Evolutionary conservation across 1,140 invertebrate genomes (phyloP), one percentile per base, ranked within the genome.

Genomic region (Probaryconus sp.): DNA sequence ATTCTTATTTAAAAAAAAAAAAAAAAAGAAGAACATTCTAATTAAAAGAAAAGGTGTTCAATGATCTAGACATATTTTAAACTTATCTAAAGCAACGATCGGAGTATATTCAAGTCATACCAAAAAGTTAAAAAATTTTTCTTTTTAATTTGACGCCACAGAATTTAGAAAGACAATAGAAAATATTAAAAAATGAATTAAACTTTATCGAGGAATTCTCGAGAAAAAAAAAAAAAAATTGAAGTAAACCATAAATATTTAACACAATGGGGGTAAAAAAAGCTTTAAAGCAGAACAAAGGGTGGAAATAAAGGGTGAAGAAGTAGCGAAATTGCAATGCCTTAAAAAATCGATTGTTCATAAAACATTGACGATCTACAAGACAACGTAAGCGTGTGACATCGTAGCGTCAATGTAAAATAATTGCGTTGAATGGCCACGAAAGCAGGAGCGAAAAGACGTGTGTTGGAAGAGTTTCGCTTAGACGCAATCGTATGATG

Each of bases 341-440:
- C 30, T 48, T 14, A 7, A 30, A 30, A 35, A 68, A 38, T 56
- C 35, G 43, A 53, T 56, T 2, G 30, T 3, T 40, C 38, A 33
- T 64, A 64, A 64, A 65, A 65, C 48, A 45, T 63, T 18, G 42
- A 37, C 18, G 42, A n/a, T n/a, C n/a, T n/a, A n/a, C n/a, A n/a
- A n/a, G n/a, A n/a, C n/a, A n/a, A 17, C 24, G 11, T 7, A 38
- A 1, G 14, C 14, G 10, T 10, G n/a, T 42, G 16, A 37, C 33
- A 28, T 40, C 38, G n/a, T n/a, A n/a, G n/a, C 24, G 7, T 60
- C 26, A 17, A 10, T 30, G 53, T 30, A 37, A 60, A 63, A 71
- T 71, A 71, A 63, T 63, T 50, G 68, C 37, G 35, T 71, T 71
- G 63, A 56, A n/a, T n/a, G n/a, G n/a, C n/a, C n/a, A 50, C 31